Evolutionary conservation across 53 echinoderm and acorn worm species (phyloP).

Genomic region (Stichopus horrens): DNA sequence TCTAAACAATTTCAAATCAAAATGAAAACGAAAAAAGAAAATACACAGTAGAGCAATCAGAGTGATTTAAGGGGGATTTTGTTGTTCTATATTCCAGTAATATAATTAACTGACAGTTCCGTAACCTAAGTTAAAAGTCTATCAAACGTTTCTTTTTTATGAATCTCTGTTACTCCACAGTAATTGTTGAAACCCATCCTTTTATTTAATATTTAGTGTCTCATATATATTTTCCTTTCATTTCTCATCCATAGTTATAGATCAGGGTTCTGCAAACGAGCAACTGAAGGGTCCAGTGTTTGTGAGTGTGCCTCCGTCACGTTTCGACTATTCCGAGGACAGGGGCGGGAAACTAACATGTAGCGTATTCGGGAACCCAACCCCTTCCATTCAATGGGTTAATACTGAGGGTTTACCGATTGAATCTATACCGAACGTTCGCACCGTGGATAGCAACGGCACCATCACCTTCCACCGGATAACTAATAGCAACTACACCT

Average conservation of each 20-base stretch:
- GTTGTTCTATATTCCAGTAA: no score
- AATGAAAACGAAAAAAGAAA: no score
- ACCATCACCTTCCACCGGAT: conserved; percentile 81
- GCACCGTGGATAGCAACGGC: conserved; percentile 80
- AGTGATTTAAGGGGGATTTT: no score
- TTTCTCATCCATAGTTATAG: not conserved
- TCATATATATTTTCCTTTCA: not conserved
- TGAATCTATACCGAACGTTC: conserved; percentile 62
- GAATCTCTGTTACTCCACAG: no score
- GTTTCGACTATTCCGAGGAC: conserved; percentile 72
- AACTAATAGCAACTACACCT: conserved; percentile 54
- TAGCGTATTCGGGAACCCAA: conserved; percentile 77
- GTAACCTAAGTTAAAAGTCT: no score
- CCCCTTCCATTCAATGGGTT: conserved; percentile 77
- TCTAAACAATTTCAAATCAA: no score
- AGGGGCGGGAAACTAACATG: conserved; percentile 76
- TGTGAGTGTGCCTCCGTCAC: conserved; percentile 72
- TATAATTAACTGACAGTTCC: no score
- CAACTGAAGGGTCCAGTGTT: conserved; percentile 74
- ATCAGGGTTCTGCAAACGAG: conserved; percentile 16
- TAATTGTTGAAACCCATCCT: no score
- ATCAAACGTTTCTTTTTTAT: no score
- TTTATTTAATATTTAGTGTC: not conserved
- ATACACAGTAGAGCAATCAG: no score
- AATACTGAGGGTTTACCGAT: conserved; percentile 63